Conservation (phyloP, 2,888 invertebrate species). For the Orthonevra nobilis region DNA sequence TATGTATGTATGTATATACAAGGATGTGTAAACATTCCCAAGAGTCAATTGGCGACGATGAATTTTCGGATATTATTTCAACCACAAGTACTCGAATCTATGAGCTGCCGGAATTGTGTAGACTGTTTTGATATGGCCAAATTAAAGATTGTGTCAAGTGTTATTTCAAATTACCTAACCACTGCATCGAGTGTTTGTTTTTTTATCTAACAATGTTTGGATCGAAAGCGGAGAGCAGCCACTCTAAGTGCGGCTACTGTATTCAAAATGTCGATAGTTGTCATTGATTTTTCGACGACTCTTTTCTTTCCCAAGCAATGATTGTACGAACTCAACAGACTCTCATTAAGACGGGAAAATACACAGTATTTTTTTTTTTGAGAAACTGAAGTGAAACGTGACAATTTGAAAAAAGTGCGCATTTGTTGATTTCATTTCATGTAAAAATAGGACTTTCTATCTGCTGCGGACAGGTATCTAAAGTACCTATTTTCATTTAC, state of each 20-base stretch:
- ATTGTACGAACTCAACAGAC: conserved; percentile 29
- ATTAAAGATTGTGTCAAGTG: conserved; percentile 45
- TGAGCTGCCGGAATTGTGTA: conserved; percentile 24
- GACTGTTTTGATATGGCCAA: conserved; percentile 14
- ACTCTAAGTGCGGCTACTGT: conserved; percentile 54
- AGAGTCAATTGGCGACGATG: conserved; percentile 10
- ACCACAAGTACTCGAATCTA: conserved; percentile 6
- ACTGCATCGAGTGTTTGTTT: conserved; percentile 60
- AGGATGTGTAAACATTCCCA: too few relatives aligned
- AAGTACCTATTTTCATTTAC: too few relatives aligned
- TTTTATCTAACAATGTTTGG: conserved; percentile 62
- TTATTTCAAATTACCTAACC: conserved; percentile 55
- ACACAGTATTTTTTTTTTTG: not conserved
- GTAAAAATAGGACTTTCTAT: conserved; percentile 21
- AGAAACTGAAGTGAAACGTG: conserved; percentile 54
- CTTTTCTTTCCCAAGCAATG: conserved; percentile 50
- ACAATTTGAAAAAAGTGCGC: conserved; percentile 40
- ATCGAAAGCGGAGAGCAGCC: conserved; percentile 9
- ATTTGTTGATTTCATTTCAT: conserved; percentile 39
- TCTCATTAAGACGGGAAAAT: conserved; percentile 41
- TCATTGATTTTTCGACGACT: too few relatives aligned
- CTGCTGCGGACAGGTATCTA: conserved; percentile 38
- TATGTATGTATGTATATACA: too few relatives aligned
- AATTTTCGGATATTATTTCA: conserved; percentile 28
- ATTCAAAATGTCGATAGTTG: conserved; percentile 17